These are phyloP conservation scores for Penelope pileata DNA, from an alignment of 2,113 vertebrate genomes.

Conservation along the genomic window DNA sequence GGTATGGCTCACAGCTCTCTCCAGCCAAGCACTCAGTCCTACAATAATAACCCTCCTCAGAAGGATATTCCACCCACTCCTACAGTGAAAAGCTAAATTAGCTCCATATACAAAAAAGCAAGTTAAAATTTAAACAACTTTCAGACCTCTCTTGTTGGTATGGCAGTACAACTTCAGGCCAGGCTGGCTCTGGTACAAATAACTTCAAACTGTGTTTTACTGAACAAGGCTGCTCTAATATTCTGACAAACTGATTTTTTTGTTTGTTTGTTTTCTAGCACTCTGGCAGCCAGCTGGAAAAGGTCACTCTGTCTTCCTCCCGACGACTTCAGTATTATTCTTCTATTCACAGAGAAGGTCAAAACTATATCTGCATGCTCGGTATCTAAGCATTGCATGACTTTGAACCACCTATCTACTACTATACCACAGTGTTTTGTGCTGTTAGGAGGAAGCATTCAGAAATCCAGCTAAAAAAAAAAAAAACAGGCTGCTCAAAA, in stretches of 20 bases:
- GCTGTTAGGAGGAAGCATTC: not conserved
- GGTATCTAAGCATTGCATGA: fast-evolving
- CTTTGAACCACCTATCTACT: not conserved
- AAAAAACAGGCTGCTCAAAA: not conserved
- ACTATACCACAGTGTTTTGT: fast-evolving
- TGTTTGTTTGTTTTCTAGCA: not conserved
- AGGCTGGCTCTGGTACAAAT: not conserved
- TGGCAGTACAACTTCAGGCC: not conserved
- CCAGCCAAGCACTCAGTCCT: not conserved
- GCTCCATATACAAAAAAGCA: not conserved
- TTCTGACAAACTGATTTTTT: not conserved
- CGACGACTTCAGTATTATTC: not conserved
- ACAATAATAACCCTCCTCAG: not conserved
- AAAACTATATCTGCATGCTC: not conserved
- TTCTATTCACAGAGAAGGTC: not conserved
- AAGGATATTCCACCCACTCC: not conserved
- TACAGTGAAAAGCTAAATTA: not conserved
- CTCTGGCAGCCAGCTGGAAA: not conserved
- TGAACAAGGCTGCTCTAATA: not conserved
- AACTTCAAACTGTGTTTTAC: not conserved
- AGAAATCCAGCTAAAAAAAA: not conserved
- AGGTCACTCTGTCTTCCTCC: not conserved
- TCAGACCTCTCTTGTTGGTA: not conserved
- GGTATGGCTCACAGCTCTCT: not conserved
- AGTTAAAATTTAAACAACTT: not conserved